phyloP scores from a whole-genome alignment of 2,113 vertebrate species.

The Lucifuga dentata region DNA sequence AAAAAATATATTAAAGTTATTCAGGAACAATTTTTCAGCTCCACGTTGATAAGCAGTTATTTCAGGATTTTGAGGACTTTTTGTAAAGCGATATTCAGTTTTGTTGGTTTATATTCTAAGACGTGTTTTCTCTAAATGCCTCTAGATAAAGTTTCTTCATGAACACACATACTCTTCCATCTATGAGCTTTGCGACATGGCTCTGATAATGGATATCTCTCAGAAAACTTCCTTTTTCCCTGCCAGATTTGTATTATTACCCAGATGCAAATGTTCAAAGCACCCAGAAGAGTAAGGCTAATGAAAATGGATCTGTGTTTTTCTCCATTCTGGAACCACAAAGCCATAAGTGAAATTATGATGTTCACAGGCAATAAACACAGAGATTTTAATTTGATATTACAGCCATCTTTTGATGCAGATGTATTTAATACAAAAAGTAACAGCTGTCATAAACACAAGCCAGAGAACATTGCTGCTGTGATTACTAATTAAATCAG shows the following conservation, averaged over 20 bases:
- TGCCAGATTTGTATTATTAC: neutral
- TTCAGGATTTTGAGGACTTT: too few species aligned
- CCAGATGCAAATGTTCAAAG: constrained; percentile 27
- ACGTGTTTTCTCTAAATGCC: too few species aligned
- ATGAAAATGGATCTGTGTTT: too few species aligned
- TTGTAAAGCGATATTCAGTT: too few species aligned
- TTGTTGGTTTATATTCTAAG: too few species aligned
- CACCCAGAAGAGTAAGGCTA: neutral
- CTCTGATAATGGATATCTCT: constrained; percentile 5
- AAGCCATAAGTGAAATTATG: neutral
- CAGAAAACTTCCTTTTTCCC: constrained; percentile 9
- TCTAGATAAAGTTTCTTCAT: too few species aligned
- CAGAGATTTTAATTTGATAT: constrained; percentile 34
- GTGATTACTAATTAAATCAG: constrained; percentile 17
- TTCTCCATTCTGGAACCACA: neutral
- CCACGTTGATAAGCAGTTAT: too few species aligned
- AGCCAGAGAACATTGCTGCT: constrained; percentile 6
- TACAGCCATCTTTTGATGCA: constrained; percentile 26
- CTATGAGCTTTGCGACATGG: too few species aligned
- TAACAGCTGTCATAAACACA: constrained; percentile 52
- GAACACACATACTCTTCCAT: too few species aligned
- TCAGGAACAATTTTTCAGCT: too few species aligned
- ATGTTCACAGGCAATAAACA: neutral
- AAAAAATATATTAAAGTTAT: too few species aligned
- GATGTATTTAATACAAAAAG: constrained; percentile 46